phyloP scores from a whole-genome alignment of 2,888 invertebrate genomes.

The Stegophylla sp. region DNA sequence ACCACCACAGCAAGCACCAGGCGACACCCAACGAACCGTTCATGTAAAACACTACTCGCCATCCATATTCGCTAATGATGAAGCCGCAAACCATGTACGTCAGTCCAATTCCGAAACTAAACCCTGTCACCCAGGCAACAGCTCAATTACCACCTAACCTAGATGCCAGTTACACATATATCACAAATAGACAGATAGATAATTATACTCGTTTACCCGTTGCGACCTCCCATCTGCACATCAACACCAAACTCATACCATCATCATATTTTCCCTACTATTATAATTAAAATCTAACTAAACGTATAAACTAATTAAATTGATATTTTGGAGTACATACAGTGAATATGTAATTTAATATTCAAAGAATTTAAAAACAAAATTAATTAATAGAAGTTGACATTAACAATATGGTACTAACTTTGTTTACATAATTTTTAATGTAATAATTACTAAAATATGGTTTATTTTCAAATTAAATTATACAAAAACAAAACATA shows the following conservation, averaged over 20 bases:
- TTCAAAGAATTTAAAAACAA: background rate
- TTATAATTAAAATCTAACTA: conserved; percentile 25
- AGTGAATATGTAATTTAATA: background rate
- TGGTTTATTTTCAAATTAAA: conserved; percentile 20
- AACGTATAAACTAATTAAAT: background rate
- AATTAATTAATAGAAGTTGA: background rate
- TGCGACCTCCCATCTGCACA: conserved; percentile 57
- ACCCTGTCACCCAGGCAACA: conserved; percentile 67
- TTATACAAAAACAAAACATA: conserved; percentile 38
- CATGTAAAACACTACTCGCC: conserved; percentile 75
- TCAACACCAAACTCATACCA: conserved; percentile 48
- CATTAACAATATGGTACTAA: background rate
- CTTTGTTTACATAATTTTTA: background rate
- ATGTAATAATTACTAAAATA: background rate
- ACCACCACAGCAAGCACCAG: conserved; percentile 76
- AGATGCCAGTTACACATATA: conserved; percentile 58
- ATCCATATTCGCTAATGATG: conserved; percentile 73
- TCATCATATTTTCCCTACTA: conserved; percentile 21
- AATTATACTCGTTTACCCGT: conserved; percentile 57
- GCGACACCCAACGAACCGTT: conserved; percentile 72
- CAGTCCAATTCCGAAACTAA: conserved; percentile 77
- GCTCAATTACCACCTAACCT: conserved; percentile 60
- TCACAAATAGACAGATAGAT: conserved; percentile 59
- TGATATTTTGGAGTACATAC: conserved; percentile 7
- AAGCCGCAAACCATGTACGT: conserved; percentile 76